phyloP scores from a whole-genome alignment of 1,140 invertebrate species.

The Drosophila insularis region DNA sequence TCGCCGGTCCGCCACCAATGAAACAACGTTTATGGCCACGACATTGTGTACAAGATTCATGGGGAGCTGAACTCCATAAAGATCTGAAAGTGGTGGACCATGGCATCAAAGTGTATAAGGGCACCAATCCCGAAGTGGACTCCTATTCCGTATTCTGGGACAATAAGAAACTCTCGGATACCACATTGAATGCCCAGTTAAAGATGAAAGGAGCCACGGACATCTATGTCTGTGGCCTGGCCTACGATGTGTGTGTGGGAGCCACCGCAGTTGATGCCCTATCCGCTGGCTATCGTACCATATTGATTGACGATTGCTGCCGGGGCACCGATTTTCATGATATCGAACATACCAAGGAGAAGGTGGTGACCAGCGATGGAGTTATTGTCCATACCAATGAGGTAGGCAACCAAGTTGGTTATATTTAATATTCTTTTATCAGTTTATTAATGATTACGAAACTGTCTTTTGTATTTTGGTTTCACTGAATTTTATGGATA shows the following conservation, averaged over 20 bases:
- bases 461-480: too few species aligned
- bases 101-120: conserved; percentile 94
- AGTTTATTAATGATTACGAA: too few species aligned
- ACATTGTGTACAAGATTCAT: conserved; percentile 97
- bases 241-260: conserved; percentile 98
- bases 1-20: conserved; percentile 91
- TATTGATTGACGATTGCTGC: conserved; percentile 95
- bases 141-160: conserved; percentile 99
- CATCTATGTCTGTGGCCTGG: conserved; percentile 97
- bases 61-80: conserved; percentile 96
- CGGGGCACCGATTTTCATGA: conserved; percentile 93
- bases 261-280: conserved; percentile 93
- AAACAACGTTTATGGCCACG: conserved; percentile 96
- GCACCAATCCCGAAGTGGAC: conserved; percentile 96
- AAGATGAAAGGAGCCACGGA: conserved; percentile 92
- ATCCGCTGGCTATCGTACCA: conserved; percentile 94
- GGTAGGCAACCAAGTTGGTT: conserved; percentile 61
- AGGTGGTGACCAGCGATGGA: conserved; percentile 88
- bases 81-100: conserved; percentile 92
- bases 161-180: conserved; percentile 95
- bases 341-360: conserved; percentile 91
- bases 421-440: neutral
- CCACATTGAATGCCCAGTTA: conserved; percentile 92
- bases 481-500: too few species aligned
- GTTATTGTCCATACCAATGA: conserved; percentile 90